Evolutionary conservation across 2,113 vertebrate genomes (phyloP), one percentile per base, ranked within the genome.

Genomic region (Indicator indicator): DNA sequence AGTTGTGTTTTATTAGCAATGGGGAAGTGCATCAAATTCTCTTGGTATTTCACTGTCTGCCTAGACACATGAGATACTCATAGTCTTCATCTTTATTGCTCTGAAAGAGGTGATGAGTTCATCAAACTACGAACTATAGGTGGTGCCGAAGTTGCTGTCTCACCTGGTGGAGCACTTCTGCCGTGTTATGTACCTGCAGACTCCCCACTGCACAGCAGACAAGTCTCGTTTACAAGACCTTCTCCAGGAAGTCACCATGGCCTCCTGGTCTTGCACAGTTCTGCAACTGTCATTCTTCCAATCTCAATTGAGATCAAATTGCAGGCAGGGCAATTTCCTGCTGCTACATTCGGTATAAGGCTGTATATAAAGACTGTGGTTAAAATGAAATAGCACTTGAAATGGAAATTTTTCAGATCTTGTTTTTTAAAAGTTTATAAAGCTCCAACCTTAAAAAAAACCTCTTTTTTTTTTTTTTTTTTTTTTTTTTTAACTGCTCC

Each of bases 371-470:
- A 83, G 68, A 24, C 60, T 28, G 70, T 20, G 18, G 52, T 54
- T 65, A 84, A 71, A 95, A 80, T 12, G 6, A 76, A 91, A 84
- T n/a, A 83, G 28, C 38, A 36, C 21, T 89, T 88, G 70, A 88
- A 95, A 90, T 64, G 59, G 59, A 86, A 87, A 82, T 83, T 84
- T 83, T 88, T 89, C 52, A 89, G 52, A 28, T 90, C 62, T 87
- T 12, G 1, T 63, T 82, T 90, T 90, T 64, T 60, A 46, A 73
- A 93, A 71, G 67, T 96, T 88, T 79, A 69, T 58, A 64, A 86
- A 85, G 63, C 20, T 94, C 44, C 68, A 83, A 33, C 40, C 42
- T 83, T 76, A 79, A 71, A 90, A 36, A 36, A 89, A 82, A 21
- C 0, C 48, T 33, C 50, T 48, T 68, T 69, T 81, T 11, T 24